Conservation (phyloP, 2,888 invertebrate species). For the Ectemnius lituratus region DNA sequence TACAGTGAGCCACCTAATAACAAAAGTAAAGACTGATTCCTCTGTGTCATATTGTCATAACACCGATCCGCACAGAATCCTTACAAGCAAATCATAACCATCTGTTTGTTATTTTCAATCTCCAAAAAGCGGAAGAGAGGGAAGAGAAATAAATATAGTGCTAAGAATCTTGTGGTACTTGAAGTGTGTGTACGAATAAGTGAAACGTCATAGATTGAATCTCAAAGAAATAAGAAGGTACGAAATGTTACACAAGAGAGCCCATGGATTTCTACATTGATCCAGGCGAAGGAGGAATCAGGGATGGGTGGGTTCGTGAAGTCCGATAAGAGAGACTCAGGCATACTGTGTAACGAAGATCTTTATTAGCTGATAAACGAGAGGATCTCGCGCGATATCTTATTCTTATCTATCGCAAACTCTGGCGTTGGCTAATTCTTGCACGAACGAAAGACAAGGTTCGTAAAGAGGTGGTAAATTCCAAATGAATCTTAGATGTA, state of each 20-base stretch:
- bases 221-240: too few species aligned
- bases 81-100: neutral
- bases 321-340: slow-evolving; percentile 20
- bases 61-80: neutral
- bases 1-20: slow-evolving; percentile 21
- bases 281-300: too few species aligned
- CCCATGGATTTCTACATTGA: too few species aligned
- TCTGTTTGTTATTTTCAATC: slow-evolving; percentile 11
- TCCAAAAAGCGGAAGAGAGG: too few species aligned
- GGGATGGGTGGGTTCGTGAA: neutral
- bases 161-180: neutral
- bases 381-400: slow-evolving; percentile 29
- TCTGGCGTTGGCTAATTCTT: slow-evolving; percentile 1
- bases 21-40: slow-evolving; percentile 15
- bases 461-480: too few species aligned
- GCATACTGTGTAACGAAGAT: slow-evolving; percentile 39
- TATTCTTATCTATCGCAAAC: slow-evolving; percentile 19
- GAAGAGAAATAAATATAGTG: slow-evolving; percentile 23
- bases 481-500: too few species aligned
- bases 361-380: slow-evolving; percentile 43
- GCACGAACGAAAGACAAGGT: neutral
- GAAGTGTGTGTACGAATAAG: too few species aligned
- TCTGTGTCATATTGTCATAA: slow-evolving; percentile 1
- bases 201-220: too few species aligned
- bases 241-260: too few species aligned